Evolutionary conservation across 2,113 vertebrate genomes (phyloP), one percentile per base, ranked within the genome.

Genomic region (Donacobius atricapilla): DNA sequence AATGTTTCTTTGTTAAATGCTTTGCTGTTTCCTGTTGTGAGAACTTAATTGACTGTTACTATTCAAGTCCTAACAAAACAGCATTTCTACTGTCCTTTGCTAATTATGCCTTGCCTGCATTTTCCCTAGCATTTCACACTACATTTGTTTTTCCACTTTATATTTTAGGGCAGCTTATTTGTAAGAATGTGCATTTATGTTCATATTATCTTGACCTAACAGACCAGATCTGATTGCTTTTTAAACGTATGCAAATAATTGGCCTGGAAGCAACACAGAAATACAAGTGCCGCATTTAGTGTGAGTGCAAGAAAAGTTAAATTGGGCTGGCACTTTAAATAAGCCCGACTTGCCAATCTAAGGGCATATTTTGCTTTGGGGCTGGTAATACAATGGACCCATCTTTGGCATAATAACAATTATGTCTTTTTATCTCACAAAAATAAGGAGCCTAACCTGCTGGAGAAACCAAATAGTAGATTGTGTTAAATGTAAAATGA

Each of bases 1-100:
- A 75, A 95, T 91, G 84, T 95, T 93, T 93, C 85, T 93, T 95
- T 96, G 84, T 95, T 93, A 97, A 97, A 83, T 87, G 76, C 69
- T 94, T 91, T 96, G 83, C 79, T 96, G 90, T 94, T 97, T 97
- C 94, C 94, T 40, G n/a, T 97, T 97, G 86, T 93, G 90, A 97
- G 85, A 96, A 97, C 96, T 97, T 95, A 97, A 97, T 84, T 95
- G 94, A 96, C 93, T 96, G 92, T 97, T 97, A 93, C 93, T 94
- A 91, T 95, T 90, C 68, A 95, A 90, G 87, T 91, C 90, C 94
- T 91, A 94, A 95, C 86, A 97, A 97, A 90, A 97, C 37, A 95
- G 75, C 53, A 96, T 94, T 96, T 96, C 93, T 96, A 91, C 90
- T 94, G 94, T 93, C 84, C 82, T 97, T 94, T 96, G 83, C 89